Evolutionary conservation across 1,140 invertebrate species (phyloP).

Genomic region (Diabrotica undecimpunctata): DNA sequence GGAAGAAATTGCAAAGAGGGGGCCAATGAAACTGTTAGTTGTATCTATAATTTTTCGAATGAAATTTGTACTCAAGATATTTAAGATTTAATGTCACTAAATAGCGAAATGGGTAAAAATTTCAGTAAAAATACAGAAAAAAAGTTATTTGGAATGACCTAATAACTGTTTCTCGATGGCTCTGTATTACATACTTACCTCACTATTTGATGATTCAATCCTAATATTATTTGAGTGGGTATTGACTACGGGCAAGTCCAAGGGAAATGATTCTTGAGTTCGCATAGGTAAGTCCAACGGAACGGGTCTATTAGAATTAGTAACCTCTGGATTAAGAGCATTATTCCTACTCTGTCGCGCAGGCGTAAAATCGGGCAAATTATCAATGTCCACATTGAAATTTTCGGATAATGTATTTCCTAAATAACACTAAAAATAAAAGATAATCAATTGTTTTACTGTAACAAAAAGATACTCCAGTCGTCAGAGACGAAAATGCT

Average conservation of each 20-base stretch:
- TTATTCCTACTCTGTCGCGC: conserved; percentile 36
- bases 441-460: too few species aligned
- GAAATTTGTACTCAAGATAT: too few species aligned
- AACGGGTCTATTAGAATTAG: conserved; percentile 16
- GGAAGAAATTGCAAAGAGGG: too few species aligned
- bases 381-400: conserved; percentile 48
- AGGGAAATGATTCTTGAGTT: conserved; percentile 31
- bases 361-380: conserved; percentile 59
- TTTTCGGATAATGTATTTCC: conserved; percentile 41
- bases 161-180: too few species aligned
- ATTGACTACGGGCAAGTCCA: conserved; percentile 39
- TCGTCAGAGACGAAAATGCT: too few species aligned
- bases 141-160: too few species aligned
- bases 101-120: too few species aligned
- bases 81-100: too few species aligned
- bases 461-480: too few species aligned
- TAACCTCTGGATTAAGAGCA: background rate
- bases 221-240: conserved; percentile 22
- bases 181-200: conserved; percentile 23
- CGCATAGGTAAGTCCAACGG: conserved; percentile 31
- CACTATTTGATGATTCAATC: conserved; percentile 33
- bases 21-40: too few species aligned
- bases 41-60: too few species aligned
- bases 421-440: conserved; percentile 47
- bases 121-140: too few species aligned